These are phyloP conservation scores for Cheilosia urbana DNA, from an alignment of 2,888 invertebrate genomes.

Conservation along the genomic window DNA sequence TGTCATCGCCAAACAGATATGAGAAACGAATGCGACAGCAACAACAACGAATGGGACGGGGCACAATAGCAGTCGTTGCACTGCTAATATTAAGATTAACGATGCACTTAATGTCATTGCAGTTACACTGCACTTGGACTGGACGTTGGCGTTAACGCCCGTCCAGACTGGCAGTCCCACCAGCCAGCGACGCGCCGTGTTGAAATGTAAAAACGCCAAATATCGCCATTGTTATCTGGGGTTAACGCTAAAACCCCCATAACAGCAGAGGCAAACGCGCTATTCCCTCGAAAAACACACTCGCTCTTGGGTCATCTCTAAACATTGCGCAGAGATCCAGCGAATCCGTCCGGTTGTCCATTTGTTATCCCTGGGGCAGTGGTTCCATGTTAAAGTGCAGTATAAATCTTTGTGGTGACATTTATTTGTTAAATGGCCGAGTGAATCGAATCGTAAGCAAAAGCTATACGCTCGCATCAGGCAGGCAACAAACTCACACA, in stretches of 20 bases:
- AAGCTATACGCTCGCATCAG: background rate
- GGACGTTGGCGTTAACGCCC: conserved; percentile 1
- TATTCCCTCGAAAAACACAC: background rate
- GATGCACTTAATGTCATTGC: conserved; percentile 47
- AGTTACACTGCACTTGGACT: conserved; percentile 24
- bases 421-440: conserved; percentile 39
- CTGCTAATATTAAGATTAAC: conserved; percentile 41
- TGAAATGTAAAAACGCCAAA: conserved; percentile 18
- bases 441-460: conserved; percentile 12
- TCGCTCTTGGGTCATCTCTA: conserved; percentile 1
- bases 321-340: conserved; percentile 29
- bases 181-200: background rate
- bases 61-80: conserved; percentile 19
- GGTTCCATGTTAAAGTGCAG: conserved; percentile 22
- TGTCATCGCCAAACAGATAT: conserved; percentile 34
- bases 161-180: background rate
- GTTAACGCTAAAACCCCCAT: background rate
- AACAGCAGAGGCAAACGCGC: background rate
- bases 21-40: conserved; percentile 21
- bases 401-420: conserved; percentile 39
- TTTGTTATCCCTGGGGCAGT: conserved; percentile 16
- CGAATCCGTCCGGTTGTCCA: conserved; percentile 5
- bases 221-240: conserved; percentile 1
- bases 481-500: background rate
- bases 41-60: background rate